A percentile compares a stretch with the other conserved stretches of the same genome.
These are phyloP conservation scores for Puffinus mauretanicus DNA, from an alignment of 2,113 vertebrate genomes.

Conservation along the genomic window DNA sequence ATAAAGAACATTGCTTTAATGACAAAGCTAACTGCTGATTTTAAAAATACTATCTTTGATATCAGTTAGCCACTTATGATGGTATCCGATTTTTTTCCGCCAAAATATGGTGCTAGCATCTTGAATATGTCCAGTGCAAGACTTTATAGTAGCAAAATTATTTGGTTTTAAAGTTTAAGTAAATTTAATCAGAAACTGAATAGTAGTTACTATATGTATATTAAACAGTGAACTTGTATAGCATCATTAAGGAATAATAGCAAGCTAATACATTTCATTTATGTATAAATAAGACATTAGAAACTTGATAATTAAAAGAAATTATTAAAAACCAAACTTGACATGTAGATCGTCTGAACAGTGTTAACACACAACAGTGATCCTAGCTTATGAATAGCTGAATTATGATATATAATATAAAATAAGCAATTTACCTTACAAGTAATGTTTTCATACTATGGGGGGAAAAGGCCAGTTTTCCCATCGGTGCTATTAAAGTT, in stretches of 20 bases:
- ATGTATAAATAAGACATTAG: constrained; percentile 75
- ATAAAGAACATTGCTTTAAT: constrained; percentile 35
- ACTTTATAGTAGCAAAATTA: constrained; percentile 80
- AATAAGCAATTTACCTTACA: constrained; percentile 77
- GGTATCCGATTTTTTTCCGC: constrained; percentile 26
- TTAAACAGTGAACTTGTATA: constrained; percentile 59
- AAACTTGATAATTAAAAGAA: constrained; percentile 62
- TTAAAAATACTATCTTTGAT: constrained; percentile 57
- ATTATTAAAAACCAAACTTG: constrained; percentile 65
- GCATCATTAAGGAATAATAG: constrained; percentile 63
- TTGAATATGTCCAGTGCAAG: constrained; percentile 78
- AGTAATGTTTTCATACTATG: constrained; percentile 65
- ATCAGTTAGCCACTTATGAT: constrained; percentile 51
- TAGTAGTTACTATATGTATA: constrained; percentile 56
- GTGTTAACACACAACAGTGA: constrained; percentile 77
- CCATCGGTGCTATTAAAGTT: constrained; percentile 60
- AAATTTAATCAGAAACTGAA: constrained; percentile 69
- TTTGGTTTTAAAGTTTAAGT: constrained; percentile 75
- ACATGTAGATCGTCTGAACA: constrained; percentile 71
- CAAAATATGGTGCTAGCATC: constrained; percentile 56
- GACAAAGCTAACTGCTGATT: constrained; percentile 51
- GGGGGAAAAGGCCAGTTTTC: constrained; percentile 65
- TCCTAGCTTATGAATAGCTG: constrained; percentile 75
- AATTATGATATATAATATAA: constrained; percentile 73
- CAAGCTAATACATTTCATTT: constrained; percentile 59